These are phyloP conservation scores for Esox niger DNA, from an alignment of 2,113 vertebrate genomes.

Conservation along the genomic window DNA sequence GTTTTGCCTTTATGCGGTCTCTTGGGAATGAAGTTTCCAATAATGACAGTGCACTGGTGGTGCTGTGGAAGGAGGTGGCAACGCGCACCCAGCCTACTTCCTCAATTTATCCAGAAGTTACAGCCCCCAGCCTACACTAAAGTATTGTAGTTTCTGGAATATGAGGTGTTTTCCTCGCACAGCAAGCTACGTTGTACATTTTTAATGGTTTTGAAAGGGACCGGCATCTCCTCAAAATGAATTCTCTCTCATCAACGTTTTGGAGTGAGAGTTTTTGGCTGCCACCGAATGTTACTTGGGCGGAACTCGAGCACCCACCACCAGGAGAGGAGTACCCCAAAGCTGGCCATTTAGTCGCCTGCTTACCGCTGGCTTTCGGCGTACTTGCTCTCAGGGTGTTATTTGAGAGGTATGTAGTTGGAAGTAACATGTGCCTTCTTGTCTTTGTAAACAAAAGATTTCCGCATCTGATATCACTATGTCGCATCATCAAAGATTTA, in stretches of 20 bases:
- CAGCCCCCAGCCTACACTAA: neutral
- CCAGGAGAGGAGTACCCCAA: slow-evolving; percentile 60
- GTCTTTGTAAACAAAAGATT: neutral
- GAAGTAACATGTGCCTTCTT: neutral
- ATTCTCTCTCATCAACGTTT: slow-evolving; percentile 55
- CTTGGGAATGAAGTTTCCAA: neutral
- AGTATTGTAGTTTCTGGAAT: neutral
- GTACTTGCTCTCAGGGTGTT: slow-evolving; percentile 53
- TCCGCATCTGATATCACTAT: neutral
- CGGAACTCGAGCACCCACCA: slow-evolving; percentile 61
- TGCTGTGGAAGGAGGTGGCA: neutral
- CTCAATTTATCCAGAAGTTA: neutral
- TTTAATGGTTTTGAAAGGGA: neutral
- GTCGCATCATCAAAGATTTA: neutral
- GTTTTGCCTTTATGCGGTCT: slow-evolving; percentile 5
- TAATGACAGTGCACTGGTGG: neutral
- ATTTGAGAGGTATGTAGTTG: slow-evolving; percentile 62
- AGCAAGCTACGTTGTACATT: neutral
- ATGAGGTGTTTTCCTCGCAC: neutral
- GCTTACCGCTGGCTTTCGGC: slow-evolving; percentile 53
- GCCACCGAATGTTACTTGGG: slow-evolving; percentile 66
- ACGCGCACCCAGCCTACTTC: neutral
- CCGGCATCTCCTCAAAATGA: neutral
- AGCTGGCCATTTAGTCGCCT: slow-evolving; percentile 37
- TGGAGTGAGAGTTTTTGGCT: slow-evolving; percentile 71